These are phyloP conservation scores for Hypsibius dujardini DNA, from an alignment of 1,140 invertebrate genomes.

Conservation along the genomic window DNA sequence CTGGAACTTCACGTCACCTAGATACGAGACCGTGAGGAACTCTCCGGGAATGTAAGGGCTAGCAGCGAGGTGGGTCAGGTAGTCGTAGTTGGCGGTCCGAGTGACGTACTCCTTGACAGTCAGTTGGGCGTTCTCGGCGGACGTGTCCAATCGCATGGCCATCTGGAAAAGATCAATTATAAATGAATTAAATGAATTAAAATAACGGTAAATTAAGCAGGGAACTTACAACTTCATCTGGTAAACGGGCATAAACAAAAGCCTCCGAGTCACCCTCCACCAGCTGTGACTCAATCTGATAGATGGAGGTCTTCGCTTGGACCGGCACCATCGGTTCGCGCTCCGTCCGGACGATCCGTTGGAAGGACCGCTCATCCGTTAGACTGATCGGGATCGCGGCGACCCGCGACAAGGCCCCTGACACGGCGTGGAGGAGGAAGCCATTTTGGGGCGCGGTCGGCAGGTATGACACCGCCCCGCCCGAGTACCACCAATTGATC, in stretches of 20 bases:
- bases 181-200: background rate
- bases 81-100: background rate
- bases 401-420: background rate
- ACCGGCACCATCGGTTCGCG: background rate
- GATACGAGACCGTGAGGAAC: background rate
- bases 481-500: constrained; percentile 1
- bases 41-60: background rate
- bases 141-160: background rate
- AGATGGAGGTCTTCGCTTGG: background rate
- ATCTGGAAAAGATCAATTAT: background rate
- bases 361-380: background rate
- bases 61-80: background rate
- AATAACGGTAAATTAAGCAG: too few relatives aligned
- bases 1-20: background rate
- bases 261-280: background rate
- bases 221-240: too few relatives aligned
- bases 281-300: constrained; percentile 6
- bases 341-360: background rate
- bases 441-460: background rate
- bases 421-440: background rate
- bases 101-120: background rate
- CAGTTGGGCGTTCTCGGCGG: background rate
- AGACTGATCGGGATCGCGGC: background rate
- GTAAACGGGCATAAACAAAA: too few relatives aligned
- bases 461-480: background rate